These are phyloP conservation scores for Dromius quadrimaculatus DNA, from an alignment of 2,888 invertebrate species.

Conservation along the genomic window DNA sequence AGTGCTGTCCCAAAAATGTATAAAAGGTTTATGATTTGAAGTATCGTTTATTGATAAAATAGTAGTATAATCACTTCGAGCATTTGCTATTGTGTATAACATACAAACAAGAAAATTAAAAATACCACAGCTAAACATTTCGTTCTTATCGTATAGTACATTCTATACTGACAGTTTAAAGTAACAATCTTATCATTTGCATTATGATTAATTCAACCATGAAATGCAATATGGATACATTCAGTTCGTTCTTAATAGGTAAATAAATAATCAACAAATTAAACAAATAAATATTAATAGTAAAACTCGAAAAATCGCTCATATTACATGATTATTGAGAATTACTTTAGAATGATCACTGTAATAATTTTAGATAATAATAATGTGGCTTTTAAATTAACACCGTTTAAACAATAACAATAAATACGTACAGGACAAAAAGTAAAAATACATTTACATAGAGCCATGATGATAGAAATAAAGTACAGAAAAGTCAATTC, in stretches of 20 bases:
- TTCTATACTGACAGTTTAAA: slow-evolving; percentile 34
- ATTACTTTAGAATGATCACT: too few relatives aligned
- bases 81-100: slow-evolving; percentile 7
- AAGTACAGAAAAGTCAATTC: too few relatives aligned
- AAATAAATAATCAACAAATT: background rate
- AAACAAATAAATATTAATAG: slow-evolving; percentile 24
- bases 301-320: too few relatives aligned
- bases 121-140: slow-evolving; percentile 35
- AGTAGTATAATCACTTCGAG: slow-evolving; percentile 27
- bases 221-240: background rate
- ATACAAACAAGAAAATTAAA: slow-evolving; percentile 51
- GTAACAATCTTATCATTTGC: background rate
- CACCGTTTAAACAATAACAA: too few relatives aligned
- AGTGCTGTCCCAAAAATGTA: slow-evolving; percentile 67
- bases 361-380: too few relatives aligned
- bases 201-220: slow-evolving; percentile 20
- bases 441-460: too few relatives aligned
- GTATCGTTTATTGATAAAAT: slow-evolving; percentile 42
- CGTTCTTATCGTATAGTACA: slow-evolving; percentile 8
- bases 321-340: too few relatives aligned
- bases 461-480: too few relatives aligned
- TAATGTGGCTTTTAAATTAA: too few relatives aligned
- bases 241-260: slow-evolving; percentile 5
- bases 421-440: too few relatives aligned
- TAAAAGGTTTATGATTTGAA: slow-evolving; percentile 15